phyloP scores from a whole-genome alignment of 2,888 invertebrate species.

The Sepiola atlantica region DNA sequence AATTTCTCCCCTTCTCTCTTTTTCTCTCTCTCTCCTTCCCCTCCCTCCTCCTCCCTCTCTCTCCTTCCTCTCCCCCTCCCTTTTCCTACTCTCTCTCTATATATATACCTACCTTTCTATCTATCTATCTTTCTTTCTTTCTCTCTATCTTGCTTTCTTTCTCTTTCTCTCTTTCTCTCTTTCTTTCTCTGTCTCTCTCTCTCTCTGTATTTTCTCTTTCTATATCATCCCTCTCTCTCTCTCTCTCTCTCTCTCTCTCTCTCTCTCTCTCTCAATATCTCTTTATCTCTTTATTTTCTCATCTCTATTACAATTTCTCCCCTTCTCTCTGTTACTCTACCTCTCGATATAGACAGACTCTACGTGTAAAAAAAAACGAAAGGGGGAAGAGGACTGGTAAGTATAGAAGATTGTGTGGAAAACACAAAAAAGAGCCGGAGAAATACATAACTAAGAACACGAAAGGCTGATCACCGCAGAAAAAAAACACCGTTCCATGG shows the following conservation, averaged over 20 bases:
- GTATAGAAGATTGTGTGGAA: no score
- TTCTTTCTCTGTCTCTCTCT: neutral
- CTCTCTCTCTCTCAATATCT: neutral
- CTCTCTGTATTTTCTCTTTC: neutral
- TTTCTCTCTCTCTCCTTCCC: neutral
- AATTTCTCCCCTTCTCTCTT: neutral
- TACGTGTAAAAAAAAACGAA: no score
- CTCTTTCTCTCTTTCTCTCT: no score
- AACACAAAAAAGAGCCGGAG: no score
- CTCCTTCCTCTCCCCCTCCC: neutral
- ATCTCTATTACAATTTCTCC: neutral
- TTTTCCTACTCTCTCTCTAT: neutral
- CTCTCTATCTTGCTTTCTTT: neutral
- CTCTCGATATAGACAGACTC: no score
- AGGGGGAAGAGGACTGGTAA: no score
- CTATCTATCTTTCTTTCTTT: neutral
- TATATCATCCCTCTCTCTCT: rapidly evolving
- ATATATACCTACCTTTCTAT: neutral
- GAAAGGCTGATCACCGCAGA: no score
- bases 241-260: neutral
- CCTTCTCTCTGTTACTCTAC: neutral
- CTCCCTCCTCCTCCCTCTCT: neutral
- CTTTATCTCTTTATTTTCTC: neutral
- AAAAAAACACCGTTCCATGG: no score
- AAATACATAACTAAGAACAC: no score